phyloP scores from a whole-genome alignment of 2,113 vertebrate genomes.

The Ceratotherium simum region DNA sequence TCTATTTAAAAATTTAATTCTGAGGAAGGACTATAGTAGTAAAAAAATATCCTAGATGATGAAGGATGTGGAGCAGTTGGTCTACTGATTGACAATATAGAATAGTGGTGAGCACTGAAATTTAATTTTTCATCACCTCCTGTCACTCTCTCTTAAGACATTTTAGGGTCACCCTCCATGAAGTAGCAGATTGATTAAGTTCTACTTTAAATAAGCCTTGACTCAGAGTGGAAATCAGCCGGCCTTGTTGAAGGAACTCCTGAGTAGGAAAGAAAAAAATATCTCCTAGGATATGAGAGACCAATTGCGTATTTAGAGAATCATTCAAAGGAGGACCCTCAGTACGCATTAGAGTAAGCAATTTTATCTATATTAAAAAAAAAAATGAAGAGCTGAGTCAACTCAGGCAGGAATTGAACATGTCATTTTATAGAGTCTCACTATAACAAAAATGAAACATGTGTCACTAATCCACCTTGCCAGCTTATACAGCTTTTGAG shows the following conservation, averaged over 20 bases:
- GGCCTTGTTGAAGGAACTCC: not conserved
- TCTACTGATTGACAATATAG: not conserved
- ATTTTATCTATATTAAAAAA: not conserved
- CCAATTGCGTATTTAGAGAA: not conserved
- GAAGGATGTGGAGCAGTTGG: not conserved
- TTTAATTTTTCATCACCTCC: not conserved
- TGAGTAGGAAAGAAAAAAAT: not conserved
- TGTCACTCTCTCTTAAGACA: not conserved
- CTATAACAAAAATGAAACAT: slow-evolving; percentile 49
- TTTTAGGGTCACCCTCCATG: not conserved
- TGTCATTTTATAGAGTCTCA: slow-evolving; percentile 47
- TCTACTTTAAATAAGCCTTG: not conserved
- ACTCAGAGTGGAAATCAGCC: not conserved
- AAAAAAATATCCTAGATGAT: not conserved
- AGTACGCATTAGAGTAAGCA: not conserved
- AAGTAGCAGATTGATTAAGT: not conserved
- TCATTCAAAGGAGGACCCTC: not conserved
- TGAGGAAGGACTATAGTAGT: not conserved
- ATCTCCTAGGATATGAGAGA: not conserved
- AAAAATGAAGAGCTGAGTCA: not conserved
- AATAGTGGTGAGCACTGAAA: not conserved
- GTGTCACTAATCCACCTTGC: not conserved
- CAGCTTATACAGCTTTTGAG: slow-evolving; percentile 45
- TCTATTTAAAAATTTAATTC: not conserved
- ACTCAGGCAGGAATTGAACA: not conserved